Conservation (phyloP, 2,113 vertebrate species). For the Dicerorhinus sumatrensis region DNA sequence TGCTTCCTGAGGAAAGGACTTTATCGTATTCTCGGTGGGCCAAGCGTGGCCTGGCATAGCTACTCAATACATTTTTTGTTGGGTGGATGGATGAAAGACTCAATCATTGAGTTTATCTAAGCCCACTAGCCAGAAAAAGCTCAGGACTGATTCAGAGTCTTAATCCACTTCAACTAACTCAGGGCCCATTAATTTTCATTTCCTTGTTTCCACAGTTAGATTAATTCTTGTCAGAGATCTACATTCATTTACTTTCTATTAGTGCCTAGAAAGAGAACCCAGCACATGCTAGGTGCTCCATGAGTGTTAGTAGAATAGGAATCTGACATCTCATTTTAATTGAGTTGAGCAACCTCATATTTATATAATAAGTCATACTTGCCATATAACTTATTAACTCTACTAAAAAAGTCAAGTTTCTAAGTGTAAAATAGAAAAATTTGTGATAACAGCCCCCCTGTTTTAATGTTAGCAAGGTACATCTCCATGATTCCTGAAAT, state of each 20-base stretch:
- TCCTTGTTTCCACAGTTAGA: not conserved
- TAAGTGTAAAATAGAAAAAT: not conserved
- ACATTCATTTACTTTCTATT: not conserved
- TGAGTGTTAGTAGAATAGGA: not conserved
- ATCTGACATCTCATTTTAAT: constrained; percentile 50
- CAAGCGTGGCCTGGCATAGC: not conserved
- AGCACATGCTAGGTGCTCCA: not conserved
- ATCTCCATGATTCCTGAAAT: not conserved
- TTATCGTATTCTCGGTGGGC: not conserved
- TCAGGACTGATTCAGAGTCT: not conserved
- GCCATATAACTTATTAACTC: not conserved
- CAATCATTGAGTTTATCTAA: not conserved
- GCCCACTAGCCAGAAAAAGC: not conserved
- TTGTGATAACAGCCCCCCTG: rapidly evolving
- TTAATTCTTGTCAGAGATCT: not conserved
- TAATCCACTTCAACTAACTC: not conserved
- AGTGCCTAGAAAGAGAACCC: not conserved
- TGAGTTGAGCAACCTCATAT: not conserved
- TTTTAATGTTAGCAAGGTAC: not conserved
- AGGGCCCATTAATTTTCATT: not conserved
- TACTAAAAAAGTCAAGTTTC: not conserved
- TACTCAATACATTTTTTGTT: not conserved
- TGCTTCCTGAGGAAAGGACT: not conserved
- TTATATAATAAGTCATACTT: not conserved
- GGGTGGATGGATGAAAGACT: not conserved